Conservation (phyloP, 1,140 invertebrate species). For the Tetranychus urticae region DNA sequence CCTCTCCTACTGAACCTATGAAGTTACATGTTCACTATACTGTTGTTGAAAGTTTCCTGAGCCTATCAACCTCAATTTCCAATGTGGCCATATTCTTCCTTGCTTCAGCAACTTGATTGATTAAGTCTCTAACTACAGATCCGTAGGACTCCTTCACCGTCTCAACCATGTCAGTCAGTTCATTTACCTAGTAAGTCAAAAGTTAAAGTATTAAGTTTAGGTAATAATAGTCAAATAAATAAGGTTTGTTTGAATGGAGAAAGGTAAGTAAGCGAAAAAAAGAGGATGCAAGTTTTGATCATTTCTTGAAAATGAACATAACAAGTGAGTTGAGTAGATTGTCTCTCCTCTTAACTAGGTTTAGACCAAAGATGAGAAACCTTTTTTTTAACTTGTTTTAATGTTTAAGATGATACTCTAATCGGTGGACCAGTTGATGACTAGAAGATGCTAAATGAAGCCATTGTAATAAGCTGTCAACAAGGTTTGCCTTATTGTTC, state of each 20-base stretch:
- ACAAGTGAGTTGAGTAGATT: too few relatives aligned
- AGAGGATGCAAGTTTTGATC: background rate
- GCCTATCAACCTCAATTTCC: conserved; percentile 11
- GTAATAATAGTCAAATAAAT: background rate
- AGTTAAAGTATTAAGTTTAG: background rate
- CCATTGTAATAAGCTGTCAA: too few relatives aligned
- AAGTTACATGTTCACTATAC: background rate
- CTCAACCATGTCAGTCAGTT: conserved; percentile 8
- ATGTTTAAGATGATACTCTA: too few relatives aligned
- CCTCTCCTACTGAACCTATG: too few relatives aligned
- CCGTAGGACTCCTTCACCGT: conserved; percentile 1
- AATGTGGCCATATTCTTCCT: conserved; percentile 11
- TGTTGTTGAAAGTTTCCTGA: conserved; percentile 12
- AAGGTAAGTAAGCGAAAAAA: background rate
- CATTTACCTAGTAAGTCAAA: conserved; percentile 3
- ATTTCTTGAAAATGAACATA: background rate
- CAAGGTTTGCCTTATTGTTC: too few relatives aligned
- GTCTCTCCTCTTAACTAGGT: too few relatives aligned
- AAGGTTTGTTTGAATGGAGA: background rate
- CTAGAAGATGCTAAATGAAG: too few relatives aligned
- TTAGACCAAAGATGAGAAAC: too few relatives aligned
- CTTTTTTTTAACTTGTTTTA: too few relatives aligned
- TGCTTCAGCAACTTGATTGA: conserved; percentile 12
- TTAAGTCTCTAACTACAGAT: conserved; percentile 9
- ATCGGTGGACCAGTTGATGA: background rate